Evolutionary conservation across 2,113 vertebrate genomes (phyloP), one percentile per base, ranked within the genome.

Genomic region (Electrona antarctica): DNA sequence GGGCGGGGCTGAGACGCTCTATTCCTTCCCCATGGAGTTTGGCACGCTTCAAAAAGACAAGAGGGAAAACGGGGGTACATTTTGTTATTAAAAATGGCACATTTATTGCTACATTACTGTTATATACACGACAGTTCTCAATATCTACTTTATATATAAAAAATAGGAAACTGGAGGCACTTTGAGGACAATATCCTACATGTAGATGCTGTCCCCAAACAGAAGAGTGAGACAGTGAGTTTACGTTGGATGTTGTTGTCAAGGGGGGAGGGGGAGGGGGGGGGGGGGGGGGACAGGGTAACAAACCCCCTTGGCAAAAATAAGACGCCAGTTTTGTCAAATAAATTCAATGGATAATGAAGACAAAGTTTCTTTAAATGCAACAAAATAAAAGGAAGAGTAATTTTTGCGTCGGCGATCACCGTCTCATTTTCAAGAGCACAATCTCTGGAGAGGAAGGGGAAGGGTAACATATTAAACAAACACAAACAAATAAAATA

Each of bases 61-160:
- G 61, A 78, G 51, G 21, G 21, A 21, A 21, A 21, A 85, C 86
- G 69, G 89, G 78, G 67, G 64, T 84, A 77, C 81, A 79, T 83
- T 68, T 86, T 90, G 90, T 94, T 95, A 93, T 94, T 93, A 94
- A 95, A 93, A 95, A 96, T 92, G 94, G 94, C 94, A 96, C 94
- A 93, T 96, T 96, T 97, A 97, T 95, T 97, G 96, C 96, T 96
- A 95, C 94, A 95, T 93, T 93, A 95, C 94, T 95, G 94, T 96
- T 96, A 95, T 94, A 93, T 95, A 96, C 95, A 96, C 92, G 95
- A 96, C 94, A 95, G 94, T 93, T 95, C 94, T 94, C 84, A 73
- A 91, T 92, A 94, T 92, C 92, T 94, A 95, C 94, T 94, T 92
- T 91, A 90, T 92, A 93, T 93, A 91, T 92, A 92, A 89, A 93